Percentiles rank a stretch among this genome's conserved stretches.
Evolutionary conservation across 2,113 vertebrate genomes (phyloP).

Genomic region (Grammomys dolichurus): DNA sequence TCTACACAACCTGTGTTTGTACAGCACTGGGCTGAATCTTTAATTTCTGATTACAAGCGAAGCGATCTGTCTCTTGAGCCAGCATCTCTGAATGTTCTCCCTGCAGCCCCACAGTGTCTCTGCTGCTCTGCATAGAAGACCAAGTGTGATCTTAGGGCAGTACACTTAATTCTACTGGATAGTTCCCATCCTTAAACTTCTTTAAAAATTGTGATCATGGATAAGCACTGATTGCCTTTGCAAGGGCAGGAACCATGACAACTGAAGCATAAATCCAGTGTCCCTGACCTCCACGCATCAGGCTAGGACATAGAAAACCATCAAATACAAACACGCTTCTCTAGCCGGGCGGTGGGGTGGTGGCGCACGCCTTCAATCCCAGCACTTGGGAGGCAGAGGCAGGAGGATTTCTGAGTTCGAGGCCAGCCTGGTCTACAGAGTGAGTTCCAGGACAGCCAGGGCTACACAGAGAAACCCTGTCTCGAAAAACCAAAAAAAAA

Average conservation of each 20-base stretch:
- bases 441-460: too few species aligned
- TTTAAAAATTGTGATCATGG: neutral
- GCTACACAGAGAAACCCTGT: too few species aligned
- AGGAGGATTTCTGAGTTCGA: too few species aligned
- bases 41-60: neutral
- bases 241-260: neutral
- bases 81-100: neutral
- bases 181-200: neutral
- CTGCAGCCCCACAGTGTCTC: neutral
- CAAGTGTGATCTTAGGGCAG: neutral
- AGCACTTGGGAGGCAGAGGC: too few species aligned
- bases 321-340: neutral
- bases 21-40: neutral
- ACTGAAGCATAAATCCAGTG: accelerated
- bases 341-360: too few species aligned
- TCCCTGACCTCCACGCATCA: neutral
- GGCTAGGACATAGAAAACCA: neutral
- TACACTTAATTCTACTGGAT: neutral
- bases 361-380: too few species aligned
- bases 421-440: too few species aligned
- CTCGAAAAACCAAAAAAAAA: too few species aligned
- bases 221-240: neutral
- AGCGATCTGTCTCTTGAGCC: neutral
- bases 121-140: neutral
- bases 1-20: neutral